A percentile compares a stretch with the other conserved stretches of the same genome.
Evolutionary conservation across 2,888 invertebrate species (phyloP).

Genomic region (Torymus auratus): DNA sequence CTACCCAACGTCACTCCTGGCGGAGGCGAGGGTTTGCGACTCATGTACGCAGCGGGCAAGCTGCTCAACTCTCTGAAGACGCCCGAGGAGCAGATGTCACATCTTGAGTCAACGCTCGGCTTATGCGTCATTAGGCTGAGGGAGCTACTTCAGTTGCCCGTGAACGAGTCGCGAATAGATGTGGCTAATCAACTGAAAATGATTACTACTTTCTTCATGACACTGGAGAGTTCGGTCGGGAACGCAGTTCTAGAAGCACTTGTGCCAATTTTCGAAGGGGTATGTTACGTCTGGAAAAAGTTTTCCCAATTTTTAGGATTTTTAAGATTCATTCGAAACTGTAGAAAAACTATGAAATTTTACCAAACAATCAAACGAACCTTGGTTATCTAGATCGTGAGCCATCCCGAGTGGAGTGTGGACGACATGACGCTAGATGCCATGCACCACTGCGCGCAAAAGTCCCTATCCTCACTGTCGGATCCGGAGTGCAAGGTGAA

Average conservation of each 20-base stretch:
- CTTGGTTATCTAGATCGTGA: slow-evolving; percentile 76
- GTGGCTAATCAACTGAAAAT: slow-evolving; percentile 83
- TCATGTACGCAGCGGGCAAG: slow-evolving; percentile 88
- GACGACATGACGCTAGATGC: slow-evolving; percentile 83
- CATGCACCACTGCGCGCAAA: slow-evolving; percentile 73
- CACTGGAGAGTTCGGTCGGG: slow-evolving; percentile 79
- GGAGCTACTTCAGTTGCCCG: slow-evolving; percentile 73
- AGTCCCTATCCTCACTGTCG: slow-evolving; percentile 69
- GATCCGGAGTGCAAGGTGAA: slow-evolving; percentile 69
- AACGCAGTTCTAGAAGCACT: slow-evolving; percentile 70
- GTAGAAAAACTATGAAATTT: not conserved
- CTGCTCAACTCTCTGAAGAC: slow-evolving; percentile 83
- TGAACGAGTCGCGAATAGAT: slow-evolving; percentile 67
- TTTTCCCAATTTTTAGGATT: too few relatives aligned
- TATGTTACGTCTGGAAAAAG: not conserved
- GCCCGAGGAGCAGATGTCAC: slow-evolving; percentile 81
- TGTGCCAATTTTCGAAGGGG: slow-evolving; percentile 78
- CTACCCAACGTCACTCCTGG: slow-evolving; percentile 81
- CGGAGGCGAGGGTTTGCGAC: slow-evolving; percentile 83
- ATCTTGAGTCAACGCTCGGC: slow-evolving; percentile 84
- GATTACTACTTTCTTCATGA: slow-evolving; percentile 82
- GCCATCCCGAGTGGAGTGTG: slow-evolving; percentile 79
- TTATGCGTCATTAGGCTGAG: slow-evolving; percentile 83
- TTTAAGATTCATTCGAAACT: not conserved
- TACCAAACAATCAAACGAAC: not conserved